These are phyloP conservation scores for Chaenodraco wilsoni DNA, from an alignment of 2,797 vertebrate species.

Conservation along the genomic window DNA sequence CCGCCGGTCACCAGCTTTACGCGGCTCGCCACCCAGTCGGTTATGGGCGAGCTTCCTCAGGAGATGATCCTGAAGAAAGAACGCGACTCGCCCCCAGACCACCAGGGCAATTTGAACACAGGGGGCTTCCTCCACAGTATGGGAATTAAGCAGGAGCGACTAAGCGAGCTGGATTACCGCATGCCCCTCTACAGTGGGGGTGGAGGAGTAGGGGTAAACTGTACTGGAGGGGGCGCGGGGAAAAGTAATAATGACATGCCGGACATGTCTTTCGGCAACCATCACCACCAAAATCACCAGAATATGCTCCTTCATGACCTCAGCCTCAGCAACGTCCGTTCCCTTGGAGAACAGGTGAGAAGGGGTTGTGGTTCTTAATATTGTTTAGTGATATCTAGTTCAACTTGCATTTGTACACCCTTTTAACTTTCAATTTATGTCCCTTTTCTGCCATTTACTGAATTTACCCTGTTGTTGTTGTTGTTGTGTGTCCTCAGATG, in stretches of 20 bases:
- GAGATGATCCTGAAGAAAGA: constrained; percentile 99
- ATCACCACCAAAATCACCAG: constrained; percentile 86
- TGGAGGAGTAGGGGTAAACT: constrained; percentile 70
- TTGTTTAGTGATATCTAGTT: not conserved
- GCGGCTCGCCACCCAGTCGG: constrained; percentile 89
- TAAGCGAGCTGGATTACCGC: constrained; percentile 90
- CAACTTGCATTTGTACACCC: not conserved
- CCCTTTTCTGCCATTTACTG: not conserved
- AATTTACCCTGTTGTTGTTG: constrained; percentile 14
- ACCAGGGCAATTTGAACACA: constrained; percentile 65
- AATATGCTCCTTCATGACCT: constrained; percentile 93
- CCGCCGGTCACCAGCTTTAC: constrained; percentile 98
- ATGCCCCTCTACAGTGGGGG: constrained; percentile 82
- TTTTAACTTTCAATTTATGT: not conserved
- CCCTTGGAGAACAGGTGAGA: constrained; percentile 76
- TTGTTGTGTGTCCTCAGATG: constrained; percentile 66
- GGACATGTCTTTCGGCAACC: constrained; percentile 84
- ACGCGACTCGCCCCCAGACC: constrained; percentile 88
- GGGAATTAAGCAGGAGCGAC: constrained; percentile 96
- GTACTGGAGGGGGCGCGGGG: constrained; percentile 73
- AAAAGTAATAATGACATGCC: constrained; percentile 83
- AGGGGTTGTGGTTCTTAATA: not conserved
- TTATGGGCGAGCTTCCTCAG: constrained; percentile 88
- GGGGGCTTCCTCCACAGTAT: constrained; percentile 87
- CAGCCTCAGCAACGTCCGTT: constrained; percentile 84